Conservation (phyloP, 2,113 vertebrate genomes). For the Gnathonemus echidnorhynchus region DNA sequence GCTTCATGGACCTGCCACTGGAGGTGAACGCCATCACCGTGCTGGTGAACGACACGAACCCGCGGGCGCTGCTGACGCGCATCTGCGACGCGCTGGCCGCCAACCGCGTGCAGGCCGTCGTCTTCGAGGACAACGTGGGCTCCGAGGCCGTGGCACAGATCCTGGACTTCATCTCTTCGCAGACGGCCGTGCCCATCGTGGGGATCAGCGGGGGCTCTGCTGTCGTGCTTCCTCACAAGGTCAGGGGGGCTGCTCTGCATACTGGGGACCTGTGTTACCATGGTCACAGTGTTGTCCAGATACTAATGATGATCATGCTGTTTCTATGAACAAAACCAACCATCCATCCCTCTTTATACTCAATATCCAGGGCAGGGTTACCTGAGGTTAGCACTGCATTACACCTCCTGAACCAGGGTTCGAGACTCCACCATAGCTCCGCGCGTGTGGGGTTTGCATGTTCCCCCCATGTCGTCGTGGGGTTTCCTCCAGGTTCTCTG, state of each 20-base stretch:
- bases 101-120: conserved; percentile 79
- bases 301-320: not conserved
- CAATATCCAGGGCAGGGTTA: not conserved
- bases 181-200: conserved; percentile 83
- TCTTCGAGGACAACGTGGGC: conserved; percentile 90
- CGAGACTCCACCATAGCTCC: not conserved
- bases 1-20: conserved; percentile 85
- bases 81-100: conserved; percentile 78
- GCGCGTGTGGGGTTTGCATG: not conserved
- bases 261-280: not conserved
- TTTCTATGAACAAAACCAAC: not conserved
- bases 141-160: conserved; percentile 88
- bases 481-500: not conserved
- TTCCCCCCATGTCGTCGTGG: not conserved
- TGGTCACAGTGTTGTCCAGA: not conserved
- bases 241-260: conserved; percentile 40
- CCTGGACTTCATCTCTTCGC: conserved; percentile 90
- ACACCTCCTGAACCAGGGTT: not conserved
- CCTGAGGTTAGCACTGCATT: not conserved
- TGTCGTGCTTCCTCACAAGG: conserved; percentile 88
- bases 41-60: conserved; percentile 87
- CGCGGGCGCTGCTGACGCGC: conserved; percentile 82
- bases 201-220: conserved; percentile 94
- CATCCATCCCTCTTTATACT: not conserved
- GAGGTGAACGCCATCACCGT: conserved; percentile 86